Base-by-base conservation (phyloP, 2,797 vertebrate genomes). In the Anableps anableps region DNA sequence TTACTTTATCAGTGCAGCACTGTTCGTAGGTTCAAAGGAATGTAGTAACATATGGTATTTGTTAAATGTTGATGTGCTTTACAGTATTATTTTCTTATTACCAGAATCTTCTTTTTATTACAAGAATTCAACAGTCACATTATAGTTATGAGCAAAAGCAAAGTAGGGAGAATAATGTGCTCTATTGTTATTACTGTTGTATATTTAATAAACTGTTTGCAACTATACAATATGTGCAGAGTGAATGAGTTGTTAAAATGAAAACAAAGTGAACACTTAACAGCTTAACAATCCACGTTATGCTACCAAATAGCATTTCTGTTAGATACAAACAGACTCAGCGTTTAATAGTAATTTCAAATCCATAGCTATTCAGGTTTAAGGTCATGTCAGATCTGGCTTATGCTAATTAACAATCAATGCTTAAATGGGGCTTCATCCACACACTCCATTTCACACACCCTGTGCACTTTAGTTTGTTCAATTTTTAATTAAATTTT, bases 401-500 rank as follows among this genome's bases (percentile, higher is more conserved):
- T 90, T 82, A 82, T 88, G 79, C 88, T 94, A 92, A 95, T 95
- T 94, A 94, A 94, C 94, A 92, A 93, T 85, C 88, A 85, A 85
- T 90, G 89, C 83, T 89, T 90, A 91, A 84, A 89, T 87, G 87
- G 86, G 74, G 90, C 88, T 90, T 93, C 89, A 90, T 93, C 89
- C 78, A 75, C 92, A 88, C 83, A 93, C 88, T 87, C 85, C 83
- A 86, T 93, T 93, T 95, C 92, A 91, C 90, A 84, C 77, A 80
- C 80, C 86, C 83, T 71, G 70, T 80, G 87, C 82, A 83, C 64
- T 55, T 88, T 89, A 89, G 87, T 91, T 91, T 86, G 83, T 96
- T 96, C 91, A 76, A 93, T 86, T 97, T 97, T 97, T 98, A 98
- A 98, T 98, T 97, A 97, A 96, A 96, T 96, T 96, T 96, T 96